These are phyloP conservation scores for Drosophila meridionalis DNA, from an alignment of 2,888 invertebrate genomes.

Conservation along the genomic window DNA sequence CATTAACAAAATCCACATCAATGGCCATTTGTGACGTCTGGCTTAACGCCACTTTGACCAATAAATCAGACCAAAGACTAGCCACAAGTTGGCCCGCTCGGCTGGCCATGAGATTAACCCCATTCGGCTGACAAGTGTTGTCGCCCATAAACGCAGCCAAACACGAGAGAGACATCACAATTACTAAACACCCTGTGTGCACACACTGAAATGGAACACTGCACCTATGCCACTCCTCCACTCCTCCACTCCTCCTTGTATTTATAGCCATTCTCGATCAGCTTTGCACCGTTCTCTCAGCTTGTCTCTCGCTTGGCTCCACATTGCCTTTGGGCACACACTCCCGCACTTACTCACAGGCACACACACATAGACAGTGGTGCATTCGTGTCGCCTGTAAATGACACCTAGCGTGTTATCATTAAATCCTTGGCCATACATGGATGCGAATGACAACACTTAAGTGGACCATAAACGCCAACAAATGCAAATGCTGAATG, in stretches of 20 bases:
- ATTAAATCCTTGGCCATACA: constrained; percentile 60
- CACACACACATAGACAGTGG: neutral
- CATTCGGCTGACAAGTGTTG: constrained; percentile 1
- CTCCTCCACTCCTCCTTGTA: neutral
- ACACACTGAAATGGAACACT: neutral
- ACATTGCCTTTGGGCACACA: constrained; percentile 4
- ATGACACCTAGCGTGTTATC: constrained; percentile 72
- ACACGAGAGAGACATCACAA: constrained; percentile 38
- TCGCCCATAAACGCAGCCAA: constrained; percentile 10
- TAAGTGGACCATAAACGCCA: constrained; percentile 78
- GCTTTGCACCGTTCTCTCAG: constrained; percentile 9
- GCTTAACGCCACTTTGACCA: constrained; percentile 16
- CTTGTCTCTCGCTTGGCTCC: neutral
- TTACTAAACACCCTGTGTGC: constrained; percentile 3
- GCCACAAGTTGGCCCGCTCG: constrained; percentile 33
- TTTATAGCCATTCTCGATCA: constrained; percentile 40
- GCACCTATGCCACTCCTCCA: too few species aligned
- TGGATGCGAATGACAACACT: constrained; percentile 67
- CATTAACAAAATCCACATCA: constrained; percentile 35
- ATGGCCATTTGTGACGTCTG: constrained; percentile 32
- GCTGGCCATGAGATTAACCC: constrained; percentile 28
- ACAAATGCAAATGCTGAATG: constrained; percentile 75
- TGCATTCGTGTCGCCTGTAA: constrained; percentile 48
- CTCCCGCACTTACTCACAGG: neutral
- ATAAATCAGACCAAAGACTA: constrained; percentile 49